phyloP scores from a whole-genome alignment of 2,888 invertebrate species.

The Dryobotodes eremita region DNA sequence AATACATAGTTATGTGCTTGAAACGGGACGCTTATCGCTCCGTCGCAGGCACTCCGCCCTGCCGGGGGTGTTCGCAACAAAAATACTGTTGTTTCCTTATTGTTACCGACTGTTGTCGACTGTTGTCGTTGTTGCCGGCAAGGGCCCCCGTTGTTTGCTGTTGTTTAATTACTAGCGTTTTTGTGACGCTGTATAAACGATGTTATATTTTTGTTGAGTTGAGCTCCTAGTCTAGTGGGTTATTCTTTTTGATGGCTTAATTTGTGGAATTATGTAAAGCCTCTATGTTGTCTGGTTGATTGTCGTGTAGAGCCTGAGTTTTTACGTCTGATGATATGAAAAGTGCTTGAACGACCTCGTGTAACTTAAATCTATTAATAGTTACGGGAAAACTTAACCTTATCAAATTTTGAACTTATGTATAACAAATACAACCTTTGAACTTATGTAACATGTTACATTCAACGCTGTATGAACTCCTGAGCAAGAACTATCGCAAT shows the following conservation, averaged over 20 bases:
- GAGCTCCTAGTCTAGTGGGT: constrained; percentile 64
- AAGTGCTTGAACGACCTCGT: too few relatives aligned
- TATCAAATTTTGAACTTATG: too few relatives aligned
- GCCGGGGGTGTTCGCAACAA: constrained; percentile 82
- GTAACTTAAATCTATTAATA: background rate
- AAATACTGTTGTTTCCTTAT: constrained; percentile 86
- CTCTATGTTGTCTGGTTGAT: background rate
- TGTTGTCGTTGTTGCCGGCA: constrained; percentile 74
- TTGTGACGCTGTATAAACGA: constrained; percentile 73
- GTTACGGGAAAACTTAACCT: background rate
- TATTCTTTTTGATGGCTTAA: constrained; percentile 41
- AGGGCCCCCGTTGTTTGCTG: constrained; percentile 79
- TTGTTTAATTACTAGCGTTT: constrained; percentile 87
- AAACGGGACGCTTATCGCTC: constrained; percentile 80
- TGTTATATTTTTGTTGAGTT: constrained; percentile 70
- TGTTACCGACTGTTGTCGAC: constrained; percentile 72
- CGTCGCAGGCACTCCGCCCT: constrained; percentile 79
- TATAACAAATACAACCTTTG: too few relatives aligned
- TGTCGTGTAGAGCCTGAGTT: constrained; percentile 1
- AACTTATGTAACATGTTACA: background rate
- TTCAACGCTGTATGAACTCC: constrained; percentile 1
- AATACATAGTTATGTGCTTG: constrained; percentile 62
- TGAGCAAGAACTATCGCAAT: constrained; percentile 44
- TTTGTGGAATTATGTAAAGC: constrained; percentile 22
- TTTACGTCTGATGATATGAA: background rate